Conservation (phyloP, 2,113 vertebrate species). For the Sinosuthora webbiana region DNA sequence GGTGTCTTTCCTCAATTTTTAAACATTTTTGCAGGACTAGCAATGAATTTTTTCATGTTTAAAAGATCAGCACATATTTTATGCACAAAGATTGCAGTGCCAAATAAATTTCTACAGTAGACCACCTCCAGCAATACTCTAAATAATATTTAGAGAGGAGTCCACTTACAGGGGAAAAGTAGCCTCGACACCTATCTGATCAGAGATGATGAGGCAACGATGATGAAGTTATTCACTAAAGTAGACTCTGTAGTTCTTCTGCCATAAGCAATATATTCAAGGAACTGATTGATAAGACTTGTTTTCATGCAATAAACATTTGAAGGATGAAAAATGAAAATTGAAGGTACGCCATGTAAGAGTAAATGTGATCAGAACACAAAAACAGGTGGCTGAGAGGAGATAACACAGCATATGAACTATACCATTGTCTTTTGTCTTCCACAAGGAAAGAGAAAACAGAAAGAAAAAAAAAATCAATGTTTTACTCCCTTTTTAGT, state of each 20-base stretch:
- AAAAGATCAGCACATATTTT: constrained; percentile 32
- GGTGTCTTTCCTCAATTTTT: neutral
- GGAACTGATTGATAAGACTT: constrained; percentile 29
- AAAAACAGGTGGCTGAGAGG: neutral
- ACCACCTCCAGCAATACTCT: constrained; percentile 15
- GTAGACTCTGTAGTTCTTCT: neutral
- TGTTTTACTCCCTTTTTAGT: neutral
- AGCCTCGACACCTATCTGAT: constrained; percentile 13
- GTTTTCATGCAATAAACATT: neutral
- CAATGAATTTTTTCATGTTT: constrained; percentile 2
- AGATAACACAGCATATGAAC: neutral
- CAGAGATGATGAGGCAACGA: neutral
- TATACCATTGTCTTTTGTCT: neutral
- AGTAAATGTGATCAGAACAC: neutral
- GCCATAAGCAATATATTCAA: constrained; percentile 41
- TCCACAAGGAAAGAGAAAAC: neutral
- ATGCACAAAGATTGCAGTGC: neutral
- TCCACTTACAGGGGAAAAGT: neutral
- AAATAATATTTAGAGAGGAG: constrained; percentile 31
- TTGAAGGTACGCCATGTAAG: neutral
- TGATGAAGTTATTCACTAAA: constrained; percentile 8
- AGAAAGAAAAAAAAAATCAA: neutral
- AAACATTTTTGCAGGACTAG: neutral
- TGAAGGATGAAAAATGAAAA: neutral
- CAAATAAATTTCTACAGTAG: constrained; percentile 6